A percentile compares a stretch with the other conserved stretches of the same genome.
phyloP scores from a whole-genome alignment of 2,113 vertebrate genomes.

The Centrocercus urophasianus region DNA sequence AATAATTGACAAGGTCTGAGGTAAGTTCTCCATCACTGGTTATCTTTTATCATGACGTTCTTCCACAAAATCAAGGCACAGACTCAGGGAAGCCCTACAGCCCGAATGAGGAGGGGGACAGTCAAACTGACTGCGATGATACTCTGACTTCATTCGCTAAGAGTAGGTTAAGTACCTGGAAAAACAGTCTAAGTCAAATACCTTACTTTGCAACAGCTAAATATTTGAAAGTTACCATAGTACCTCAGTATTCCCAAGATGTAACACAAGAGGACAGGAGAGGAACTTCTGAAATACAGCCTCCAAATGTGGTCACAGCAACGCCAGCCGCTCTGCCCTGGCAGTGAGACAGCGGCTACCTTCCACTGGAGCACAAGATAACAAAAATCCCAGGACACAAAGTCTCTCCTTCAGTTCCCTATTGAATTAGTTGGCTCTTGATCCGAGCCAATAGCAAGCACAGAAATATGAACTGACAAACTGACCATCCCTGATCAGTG shows the following conservation, averaged over 20 bases:
- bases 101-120: neutral
- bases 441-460: neutral
- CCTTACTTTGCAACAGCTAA: constrained; percentile 64
- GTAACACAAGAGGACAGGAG: constrained; percentile 60
- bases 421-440: neutral
- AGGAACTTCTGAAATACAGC: constrained; percentile 40
- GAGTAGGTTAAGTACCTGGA: constrained; percentile 68
- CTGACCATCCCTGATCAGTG: neutral
- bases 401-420: neutral
- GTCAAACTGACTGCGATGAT: neutral
- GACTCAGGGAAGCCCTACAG: neutral
- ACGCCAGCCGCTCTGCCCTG: fast-evolving
- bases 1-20: constrained; percentile 15
- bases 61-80: constrained; percentile 13
- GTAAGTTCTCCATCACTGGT: neutral
- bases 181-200: constrained; percentile 70
- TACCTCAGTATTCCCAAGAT: constrained; percentile 65
- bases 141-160: constrained; percentile 25
- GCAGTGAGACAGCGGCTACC: neutral
- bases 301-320: neutral
- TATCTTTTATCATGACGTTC: neutral
- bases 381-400: neutral
- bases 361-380: neutral
- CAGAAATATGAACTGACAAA: constrained; percentile 20
- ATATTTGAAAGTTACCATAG: constrained; percentile 75